Percentiles rank a stretch among this genome's conserved stretches.
These are phyloP conservation scores for Brienomyrus longianalis DNA, from an alignment of 2,113 vertebrate species.

Conservation along the genomic window DNA sequence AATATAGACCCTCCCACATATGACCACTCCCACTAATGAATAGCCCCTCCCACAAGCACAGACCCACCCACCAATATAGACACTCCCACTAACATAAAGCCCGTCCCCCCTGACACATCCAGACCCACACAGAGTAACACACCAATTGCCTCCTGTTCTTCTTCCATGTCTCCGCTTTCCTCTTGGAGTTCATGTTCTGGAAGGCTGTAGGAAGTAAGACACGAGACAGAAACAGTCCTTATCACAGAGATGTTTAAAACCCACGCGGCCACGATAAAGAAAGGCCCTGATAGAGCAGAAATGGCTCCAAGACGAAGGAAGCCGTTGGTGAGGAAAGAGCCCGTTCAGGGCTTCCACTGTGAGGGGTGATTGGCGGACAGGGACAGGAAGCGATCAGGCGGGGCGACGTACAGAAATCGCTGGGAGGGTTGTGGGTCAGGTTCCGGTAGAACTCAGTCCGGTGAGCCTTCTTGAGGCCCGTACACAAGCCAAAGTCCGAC, in stretches of 20 bases:
- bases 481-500: slow-evolving; percentile 95
- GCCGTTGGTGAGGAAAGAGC: background rate
- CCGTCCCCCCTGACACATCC: background rate
- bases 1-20: background rate
- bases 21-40: background rate
- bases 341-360: background rate
- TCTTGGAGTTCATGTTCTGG: slow-evolving; percentile 99
- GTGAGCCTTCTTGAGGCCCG: slow-evolving; percentile 95
- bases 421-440: slow-evolving; percentile 91
- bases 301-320: background rate
- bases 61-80: background rate
- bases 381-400: background rate
- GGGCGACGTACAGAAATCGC: slow-evolving; percentile 85
- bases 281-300: background rate
- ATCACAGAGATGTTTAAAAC: background rate
- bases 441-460: slow-evolving; percentile 97
- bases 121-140: slow-evolving; percentile 36
- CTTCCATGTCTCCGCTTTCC: slow-evolving; percentile 99
- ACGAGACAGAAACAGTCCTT: background rate
- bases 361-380: background rate
- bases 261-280: background rate
- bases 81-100: background rate
- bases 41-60: background rate
- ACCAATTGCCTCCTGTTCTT: slow-evolving; percentile 95
- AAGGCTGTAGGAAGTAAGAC: slow-evolving; percentile 65